A percentile compares a stretch with the other conserved stretches of the same genome.
Evolutionary conservation across 2,888 invertebrate genomes (phyloP).

Genomic region (Dendrolimus houi): DNA sequence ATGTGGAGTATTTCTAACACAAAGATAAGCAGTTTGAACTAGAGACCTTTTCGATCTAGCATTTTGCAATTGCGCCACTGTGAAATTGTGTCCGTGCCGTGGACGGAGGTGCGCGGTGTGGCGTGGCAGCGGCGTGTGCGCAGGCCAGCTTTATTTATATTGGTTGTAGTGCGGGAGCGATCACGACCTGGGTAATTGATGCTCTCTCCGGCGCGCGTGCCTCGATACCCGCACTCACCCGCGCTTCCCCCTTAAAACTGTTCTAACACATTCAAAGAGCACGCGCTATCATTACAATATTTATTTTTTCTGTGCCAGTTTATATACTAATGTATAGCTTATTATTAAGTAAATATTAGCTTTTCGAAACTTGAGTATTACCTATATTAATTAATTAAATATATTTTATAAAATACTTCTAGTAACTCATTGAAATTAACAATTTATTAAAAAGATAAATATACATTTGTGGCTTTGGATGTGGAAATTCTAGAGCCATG

Average conservation of each 20-base stretch:
- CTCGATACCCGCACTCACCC: slow-evolving; percentile 28
- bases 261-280: slow-evolving; percentile 34
- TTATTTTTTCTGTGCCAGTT: not conserved
- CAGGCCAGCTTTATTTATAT: slow-evolving; percentile 60
- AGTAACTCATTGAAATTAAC: too few species aligned
- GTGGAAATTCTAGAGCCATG: too few species aligned
- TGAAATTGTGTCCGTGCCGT: slow-evolving; percentile 31
- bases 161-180: slow-evolving; percentile 68
- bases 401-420: too few species aligned
- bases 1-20: slow-evolving; percentile 52
- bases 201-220: slow-evolving; percentile 53
- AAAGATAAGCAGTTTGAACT: slow-evolving; percentile 62
- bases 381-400: too few species aligned
- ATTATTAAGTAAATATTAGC: too few species aligned
- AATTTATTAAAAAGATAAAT: too few species aligned
- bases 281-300: slow-evolving; percentile 29
- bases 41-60: slow-evolving; percentile 65
- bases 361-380: too few species aligned
- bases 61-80: slow-evolving; percentile 69
- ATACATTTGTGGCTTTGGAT: too few species aligned
- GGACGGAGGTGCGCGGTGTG: slow-evolving; percentile 6
- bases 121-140: slow-evolving; percentile 47
- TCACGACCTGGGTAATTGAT: slow-evolving; percentile 72
- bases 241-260: slow-evolving; percentile 35
- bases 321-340: slow-evolving; percentile 11